Evolutionary conservation across 2,888 invertebrate species (phyloP), one percentile per base, ranked within the genome.

Genomic region (Bellardia bayeri): DNA sequence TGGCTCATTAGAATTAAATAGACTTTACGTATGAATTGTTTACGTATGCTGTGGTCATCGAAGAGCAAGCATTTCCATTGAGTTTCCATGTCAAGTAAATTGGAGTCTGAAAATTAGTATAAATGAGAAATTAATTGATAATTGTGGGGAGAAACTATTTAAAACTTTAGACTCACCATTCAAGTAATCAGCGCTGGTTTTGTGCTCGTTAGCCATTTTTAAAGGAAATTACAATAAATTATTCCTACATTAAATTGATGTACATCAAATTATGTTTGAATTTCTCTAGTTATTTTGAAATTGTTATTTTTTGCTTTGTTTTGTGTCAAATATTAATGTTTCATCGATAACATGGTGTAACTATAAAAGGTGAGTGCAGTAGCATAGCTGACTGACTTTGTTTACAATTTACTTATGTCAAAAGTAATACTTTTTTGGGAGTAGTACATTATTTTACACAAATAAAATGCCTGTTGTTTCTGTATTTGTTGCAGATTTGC

Each of bases 1-100:
- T 51, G 61, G 9, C 49, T 30, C 80, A 71, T 71, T 51, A 71
- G 23, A 37, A 74, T 49, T 30, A 74, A 82, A 68, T 74, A 58
- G n/a, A 75, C 66, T 71, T 80, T 63, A 30, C 63, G 40, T 71
- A 71, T 80, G 63, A 80, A 71, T 33, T 49, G 30, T 71, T 71
- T 69, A 16, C 69, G 69, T 6, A 58, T 71, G 61, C 42, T 7
- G 11, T 13, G 42, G 30, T 71, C 80, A 51, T 71, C 51, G 37
- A 80, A 80, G 5, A 63, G 69, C 2, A 71, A 23, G 8, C 49
- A 23, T 71, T 80, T 71, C 14, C 8, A 13, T 71, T 58, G 61
- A 5, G 13, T 63, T 63, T 71, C 71, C 56, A 63, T 61, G 13
- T 37, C 82, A 8, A 33, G 1, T 56, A 56, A 33, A 56, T 75